phyloP scores from a whole-genome alignment of 2,888 invertebrate genomes.

The Ochropleura leucogaster region DNA sequence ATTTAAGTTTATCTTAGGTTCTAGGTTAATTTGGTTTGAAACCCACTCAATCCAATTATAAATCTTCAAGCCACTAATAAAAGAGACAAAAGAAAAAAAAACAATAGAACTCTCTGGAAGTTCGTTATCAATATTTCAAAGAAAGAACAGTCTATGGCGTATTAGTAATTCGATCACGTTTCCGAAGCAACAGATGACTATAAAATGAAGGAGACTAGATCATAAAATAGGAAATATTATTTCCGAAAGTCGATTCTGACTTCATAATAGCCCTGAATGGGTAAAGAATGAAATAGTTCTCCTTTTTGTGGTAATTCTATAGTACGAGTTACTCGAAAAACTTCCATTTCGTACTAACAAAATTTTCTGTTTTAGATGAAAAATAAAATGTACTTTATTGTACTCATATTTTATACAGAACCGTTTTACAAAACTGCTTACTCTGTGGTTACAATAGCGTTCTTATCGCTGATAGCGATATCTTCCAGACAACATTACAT shows the following conservation, averaged over 20 bases:
- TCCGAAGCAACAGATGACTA: conserved; percentile 57
- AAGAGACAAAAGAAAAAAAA: neutral
- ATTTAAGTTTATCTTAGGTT: too few relatives aligned
- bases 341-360: neutral
- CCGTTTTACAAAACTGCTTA: too few relatives aligned
- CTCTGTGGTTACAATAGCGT: too few relatives aligned
- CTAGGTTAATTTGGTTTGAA: neutral
- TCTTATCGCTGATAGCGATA: too few relatives aligned
- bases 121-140: conserved; percentile 27
- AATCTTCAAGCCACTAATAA: neutral
- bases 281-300: conserved; percentile 10
- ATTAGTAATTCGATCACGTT: conserved; percentile 51
- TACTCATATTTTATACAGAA: too few relatives aligned
- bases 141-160: conserved; percentile 26
- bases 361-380: neutral
- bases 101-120: conserved; percentile 2
- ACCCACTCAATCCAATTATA: neutral
- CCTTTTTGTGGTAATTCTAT: conserved; percentile 13
- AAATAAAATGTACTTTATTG: too few relatives aligned
- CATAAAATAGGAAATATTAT: conserved; percentile 55
- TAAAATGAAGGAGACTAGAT: conserved; percentile 46
- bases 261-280: conserved; percentile 50
- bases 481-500: too few relatives aligned
- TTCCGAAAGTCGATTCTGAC: conserved; percentile 46
- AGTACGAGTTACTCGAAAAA: neutral